phyloP scores from a whole-genome alignment of 2,888 invertebrate genomes.

The Saturnia japonica region DNA sequence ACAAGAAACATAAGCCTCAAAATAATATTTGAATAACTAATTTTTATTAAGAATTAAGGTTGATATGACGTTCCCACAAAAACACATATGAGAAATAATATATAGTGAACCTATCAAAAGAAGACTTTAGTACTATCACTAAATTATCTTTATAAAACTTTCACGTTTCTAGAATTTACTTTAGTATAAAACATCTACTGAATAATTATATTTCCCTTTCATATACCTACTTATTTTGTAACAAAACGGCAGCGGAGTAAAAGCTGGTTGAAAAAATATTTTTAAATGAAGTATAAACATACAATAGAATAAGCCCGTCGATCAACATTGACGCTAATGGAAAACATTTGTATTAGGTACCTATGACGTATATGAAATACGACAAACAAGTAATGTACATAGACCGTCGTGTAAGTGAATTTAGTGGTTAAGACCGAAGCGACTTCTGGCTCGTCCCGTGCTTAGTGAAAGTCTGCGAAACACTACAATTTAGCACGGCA shows the following conservation, averaged over 20 bases:
- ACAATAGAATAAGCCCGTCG: background rate
- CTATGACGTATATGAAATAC: slow-evolving; percentile 1
- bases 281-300: background rate
- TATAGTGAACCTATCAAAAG: too few species aligned
- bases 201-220: too few species aligned
- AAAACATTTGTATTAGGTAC: background rate
- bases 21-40: too few species aligned
- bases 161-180: too few species aligned
- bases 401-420: background rate
- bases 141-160: too few species aligned
- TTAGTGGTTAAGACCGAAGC: background rate
- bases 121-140: too few species aligned
- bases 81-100: too few species aligned
- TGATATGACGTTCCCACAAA: too few species aligned
- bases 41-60: too few species aligned
- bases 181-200: too few species aligned
- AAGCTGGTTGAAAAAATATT: background rate
- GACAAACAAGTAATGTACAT: background rate
- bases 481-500: slow-evolving; percentile 48
- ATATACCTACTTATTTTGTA: background rate
- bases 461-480: slow-evolving; percentile 46
- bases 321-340: background rate
- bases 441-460: background rate
- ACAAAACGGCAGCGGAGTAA: background rate
- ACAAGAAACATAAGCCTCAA: too few species aligned